A percentile compares a stretch with the other conserved stretches of the same genome.
phyloP scores from a whole-genome alignment of 2,113 vertebrate species.

The Hippocampus zosterae region DNA sequence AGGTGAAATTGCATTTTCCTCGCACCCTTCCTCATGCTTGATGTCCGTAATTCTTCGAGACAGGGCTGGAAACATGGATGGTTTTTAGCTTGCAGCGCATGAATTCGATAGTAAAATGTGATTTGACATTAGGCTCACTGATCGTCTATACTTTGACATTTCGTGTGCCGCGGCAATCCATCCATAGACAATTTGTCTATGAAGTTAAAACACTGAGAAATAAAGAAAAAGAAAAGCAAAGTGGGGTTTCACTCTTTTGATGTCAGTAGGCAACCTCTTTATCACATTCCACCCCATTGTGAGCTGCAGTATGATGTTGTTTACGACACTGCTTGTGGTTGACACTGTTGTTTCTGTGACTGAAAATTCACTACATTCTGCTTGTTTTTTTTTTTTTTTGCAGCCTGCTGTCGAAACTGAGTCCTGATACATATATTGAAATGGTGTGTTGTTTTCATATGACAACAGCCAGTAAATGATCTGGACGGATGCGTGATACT shows the following conservation, averaged over 20 bases:
- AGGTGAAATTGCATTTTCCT: not conserved
- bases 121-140: slow-evolving; percentile 1
- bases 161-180: not conserved
- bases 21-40: not conserved
- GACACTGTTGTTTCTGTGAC: not conserved
- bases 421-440: not conserved
- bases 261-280: not conserved
- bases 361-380: too few relatives aligned
- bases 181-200: too few relatives aligned
- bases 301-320: not conserved
- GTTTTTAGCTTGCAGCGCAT: slow-evolving; percentile 9
- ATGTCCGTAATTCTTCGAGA: not conserved
- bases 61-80: not conserved
- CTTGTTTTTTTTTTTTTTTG: too few relatives aligned
- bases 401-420: not conserved
- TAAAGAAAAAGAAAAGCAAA: not conserved
- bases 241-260: not conserved
- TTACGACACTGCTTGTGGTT: not conserved
- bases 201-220: not conserved
- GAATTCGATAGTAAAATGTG: not conserved
- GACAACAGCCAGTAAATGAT: not conserved
- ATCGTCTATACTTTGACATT: slow-evolving; percentile 2
- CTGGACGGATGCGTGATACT: not conserved
- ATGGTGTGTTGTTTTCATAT: not conserved
- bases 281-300: not conserved